Percentiles rank a stretch among this genome's conserved stretches.
phyloP scores from a whole-genome alignment of 2,797 vertebrate species.

The Sebastes ruberrimus region DNA sequence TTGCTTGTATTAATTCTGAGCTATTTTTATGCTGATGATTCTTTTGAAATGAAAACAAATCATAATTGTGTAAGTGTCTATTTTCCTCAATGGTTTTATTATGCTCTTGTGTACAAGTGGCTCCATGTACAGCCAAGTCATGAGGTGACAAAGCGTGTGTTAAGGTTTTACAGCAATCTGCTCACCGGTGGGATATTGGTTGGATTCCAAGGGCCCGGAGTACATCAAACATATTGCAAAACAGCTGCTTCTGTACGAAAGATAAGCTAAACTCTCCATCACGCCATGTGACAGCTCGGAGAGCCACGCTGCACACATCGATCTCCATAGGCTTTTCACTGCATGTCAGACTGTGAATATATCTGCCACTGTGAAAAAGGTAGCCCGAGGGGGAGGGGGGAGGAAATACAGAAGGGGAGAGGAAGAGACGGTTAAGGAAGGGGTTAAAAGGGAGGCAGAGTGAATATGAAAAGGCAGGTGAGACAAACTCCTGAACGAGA shows the following conservation, averaged over 20 bases:
- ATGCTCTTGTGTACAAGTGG: neutral
- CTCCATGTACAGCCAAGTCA: conserved; percentile 48
- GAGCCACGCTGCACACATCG: conserved; percentile 64
- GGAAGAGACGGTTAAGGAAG: conserved; percentile 15
- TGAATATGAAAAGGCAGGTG: conserved; percentile 43
- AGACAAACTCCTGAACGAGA: conserved; percentile 54
- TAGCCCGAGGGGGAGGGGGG: conserved; percentile 39
- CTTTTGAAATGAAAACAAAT: conserved; percentile 14
- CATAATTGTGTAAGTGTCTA: neutral
- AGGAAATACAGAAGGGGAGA: neutral
- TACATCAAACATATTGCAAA: conserved; percentile 71
- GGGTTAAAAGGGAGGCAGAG: conserved; percentile 44
- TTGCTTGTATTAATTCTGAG: conserved; percentile 10
- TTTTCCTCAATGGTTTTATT: conserved; percentile 17
- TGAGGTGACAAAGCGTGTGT: conserved; percentile 58
- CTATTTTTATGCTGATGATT: conserved; percentile 14
- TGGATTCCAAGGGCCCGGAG: conserved; percentile 55
- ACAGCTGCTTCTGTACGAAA: conserved; percentile 66
- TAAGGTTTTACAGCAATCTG: conserved; percentile 66
- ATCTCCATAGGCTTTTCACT: conserved; percentile 71
- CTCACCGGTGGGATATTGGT: conserved; percentile 62
- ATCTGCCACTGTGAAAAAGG: conserved; percentile 58
- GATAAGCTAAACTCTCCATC: conserved; percentile 78
- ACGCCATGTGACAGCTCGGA: conserved; percentile 66
- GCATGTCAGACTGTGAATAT: conserved; percentile 65